Percentiles rank a stretch among this genome's conserved stretches.
phyloP scores from a whole-genome alignment of 2,888 invertebrate genomes.

The Macrophya alboannulata region DNA sequence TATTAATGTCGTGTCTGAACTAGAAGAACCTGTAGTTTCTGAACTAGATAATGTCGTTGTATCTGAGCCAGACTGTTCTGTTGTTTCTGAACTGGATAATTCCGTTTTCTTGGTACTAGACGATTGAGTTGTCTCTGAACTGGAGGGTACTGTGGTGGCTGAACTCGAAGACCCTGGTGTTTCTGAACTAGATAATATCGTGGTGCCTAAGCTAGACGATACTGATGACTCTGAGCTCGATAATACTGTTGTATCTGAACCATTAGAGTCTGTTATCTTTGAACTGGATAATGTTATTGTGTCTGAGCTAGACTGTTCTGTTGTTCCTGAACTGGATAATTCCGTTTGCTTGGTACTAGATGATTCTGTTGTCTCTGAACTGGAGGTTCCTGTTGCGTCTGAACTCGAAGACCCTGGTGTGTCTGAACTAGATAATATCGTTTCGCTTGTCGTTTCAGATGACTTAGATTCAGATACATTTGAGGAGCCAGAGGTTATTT shows the following conservation, averaged over 20 bases:
- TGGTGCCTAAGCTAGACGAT: conserved; percentile 50
- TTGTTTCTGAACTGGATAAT: background rate
- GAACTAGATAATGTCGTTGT: background rate
- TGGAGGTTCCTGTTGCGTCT: conserved; percentile 62
- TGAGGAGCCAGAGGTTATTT: background rate
- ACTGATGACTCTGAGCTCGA: conserved; percentile 28
- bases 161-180: background rate
- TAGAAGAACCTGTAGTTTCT: background rate
- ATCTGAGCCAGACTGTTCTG: background rate
- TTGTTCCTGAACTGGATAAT: background rate
- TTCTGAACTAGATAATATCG: conserved; percentile 46
- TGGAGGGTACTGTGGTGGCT: background rate
- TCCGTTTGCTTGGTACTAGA: background rate
- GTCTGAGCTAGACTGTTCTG: background rate
- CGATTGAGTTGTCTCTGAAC: conserved; percentile 41
- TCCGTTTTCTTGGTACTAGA: too few species aligned
- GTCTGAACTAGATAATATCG: conserved; percentile 17
- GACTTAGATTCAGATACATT: conserved; percentile 67
- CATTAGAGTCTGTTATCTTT: background rate
- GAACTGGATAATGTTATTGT: conserved; percentile 46
- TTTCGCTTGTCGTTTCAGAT: conserved; percentile 66
- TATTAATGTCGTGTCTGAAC: background rate
- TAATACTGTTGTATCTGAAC: background rate
- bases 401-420: background rate
- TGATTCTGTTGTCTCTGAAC: conserved; percentile 13